Percentiles rank a stretch among this genome's conserved stretches.
Conservation (phyloP, 2,113 vertebrate species). For the Clupea harengus region DNA sequence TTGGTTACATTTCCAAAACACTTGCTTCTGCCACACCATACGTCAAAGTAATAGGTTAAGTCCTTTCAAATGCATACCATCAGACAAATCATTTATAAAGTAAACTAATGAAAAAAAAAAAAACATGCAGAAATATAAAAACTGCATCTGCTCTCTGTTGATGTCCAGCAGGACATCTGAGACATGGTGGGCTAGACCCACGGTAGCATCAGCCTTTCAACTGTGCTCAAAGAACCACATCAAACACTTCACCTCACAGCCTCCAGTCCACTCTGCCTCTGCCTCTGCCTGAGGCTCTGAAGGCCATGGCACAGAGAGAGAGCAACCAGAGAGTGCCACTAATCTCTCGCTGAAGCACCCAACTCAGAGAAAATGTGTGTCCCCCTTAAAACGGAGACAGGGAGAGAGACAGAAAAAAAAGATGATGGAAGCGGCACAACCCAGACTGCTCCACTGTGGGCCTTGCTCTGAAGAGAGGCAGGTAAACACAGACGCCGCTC, state of each 20-base stretch:
- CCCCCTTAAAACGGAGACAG: neutral
- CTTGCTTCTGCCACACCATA: neutral
- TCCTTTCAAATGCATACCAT: neutral
- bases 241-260: neutral
- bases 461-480: constrained; percentile 18
- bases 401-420: neutral
- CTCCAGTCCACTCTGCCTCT: neutral
- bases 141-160: neutral
- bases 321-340: neutral
- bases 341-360: neutral
- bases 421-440: neutral
- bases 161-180: neutral
- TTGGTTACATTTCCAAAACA: neutral
- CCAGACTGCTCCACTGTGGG: neutral
- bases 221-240: constrained; percentile 8
- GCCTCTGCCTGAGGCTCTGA: neutral
- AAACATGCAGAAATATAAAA: neutral
- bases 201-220: neutral
- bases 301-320: neutral
- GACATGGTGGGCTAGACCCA: neutral
- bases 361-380: neutral
- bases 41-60: neutral
- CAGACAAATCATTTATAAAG: neutral
- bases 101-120: neutral
- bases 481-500: constrained; percentile 62